Evolutionary conservation across 2,888 invertebrate species (phyloP), one percentile per base, ranked within the genome.

Genomic region (Lamellibrachia columna): DNA sequence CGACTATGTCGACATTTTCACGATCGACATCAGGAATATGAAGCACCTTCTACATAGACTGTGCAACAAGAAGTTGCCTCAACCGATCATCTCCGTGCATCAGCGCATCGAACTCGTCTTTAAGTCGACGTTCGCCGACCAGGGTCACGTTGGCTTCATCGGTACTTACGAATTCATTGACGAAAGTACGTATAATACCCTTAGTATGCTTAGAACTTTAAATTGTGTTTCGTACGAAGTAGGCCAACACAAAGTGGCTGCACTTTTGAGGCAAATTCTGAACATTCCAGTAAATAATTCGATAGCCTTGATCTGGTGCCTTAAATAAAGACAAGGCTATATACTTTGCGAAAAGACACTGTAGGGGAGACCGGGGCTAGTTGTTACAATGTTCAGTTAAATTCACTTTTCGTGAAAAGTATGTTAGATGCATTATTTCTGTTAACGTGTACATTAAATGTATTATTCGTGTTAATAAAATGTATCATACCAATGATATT

Each of bases 1-100:
- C 93, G 96, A 96, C 93, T 96, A 95, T 93, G 95, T 96, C 52
- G 96, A 96, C 93, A 95, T 96, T 75, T 95, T 95, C 92, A 95
- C 95, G 75, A 94, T 96, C 52, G 95, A 96, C 93, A 53, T 92
- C 8, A 92, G 93, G 0, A 92, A 93, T 8, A 94, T 94, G 92
- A 95, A 95, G 55, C 95, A 95, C 92, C 93, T 95, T 22, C 94
- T 95, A 53, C 95, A 95, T 92, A 94, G 95, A 28, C 95, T 94
- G 92, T 96, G 96, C 93, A 96, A 96, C n/a, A 93, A 93, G 11
- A 93, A 94, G 9, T 94, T 94, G 7, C 96, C 96, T 7, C 94
- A 94, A 90, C 94, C 95, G 90, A 95, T 95, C 94, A 95, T 95
- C 90, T 96, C 96, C 40, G 94, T 95, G n/a, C 95, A 95, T 93